Evolutionary conservation across 2,888 invertebrate species (phyloP), one percentile per base, ranked within the genome.

Genomic region (Netelia virgata): DNA sequence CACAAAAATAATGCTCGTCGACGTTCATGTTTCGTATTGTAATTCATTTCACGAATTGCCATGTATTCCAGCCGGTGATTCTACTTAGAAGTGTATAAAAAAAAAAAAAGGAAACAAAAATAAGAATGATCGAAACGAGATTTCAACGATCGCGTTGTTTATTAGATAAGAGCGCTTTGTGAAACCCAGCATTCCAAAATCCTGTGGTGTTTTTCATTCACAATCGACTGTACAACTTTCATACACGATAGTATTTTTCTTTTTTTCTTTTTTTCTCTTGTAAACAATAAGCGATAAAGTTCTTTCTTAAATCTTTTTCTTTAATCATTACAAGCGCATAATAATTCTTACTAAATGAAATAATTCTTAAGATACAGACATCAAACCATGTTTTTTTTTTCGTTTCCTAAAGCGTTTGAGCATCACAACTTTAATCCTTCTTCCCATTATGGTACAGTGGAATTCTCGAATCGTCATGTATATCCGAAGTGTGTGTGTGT

Each of bases 381-480:
- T 87, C 81, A 81, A 87, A 84, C 75, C 74, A 78, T 75, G 80
- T 76, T 18, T 18, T 55, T 66, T 23, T 28, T 66, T 55, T 20
- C 36, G 36, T 36, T 57, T 55, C 70, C 84, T 84, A 86, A 83
- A 84, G 84, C 87, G 81, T 77, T 87, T 87, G 87, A 87, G 87
- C 87, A 87, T 87, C 81, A 86, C 79, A 83, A 83, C 47, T 80
- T 72, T 75, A 69, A 74, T 85, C 53, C 78, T 73, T 78, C 81
- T n/a, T 73, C 47, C 57, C 68, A 18, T 74, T 53, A 76, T 85
- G 55, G 36, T 82, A 84, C 82, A 78, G 72, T 77, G 76, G 68
- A 72, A 74, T 66, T 82, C 69, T 66, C 68, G 70, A 59, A 23
- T 78, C 64, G 23, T 70, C 79, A 68, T 61, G 79, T 72, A 68